Percentiles rank a stretch among this genome's conserved stretches.
phyloP scores from a whole-genome alignment of 2,888 invertebrate species.

The Belgica antarctica region DNA sequence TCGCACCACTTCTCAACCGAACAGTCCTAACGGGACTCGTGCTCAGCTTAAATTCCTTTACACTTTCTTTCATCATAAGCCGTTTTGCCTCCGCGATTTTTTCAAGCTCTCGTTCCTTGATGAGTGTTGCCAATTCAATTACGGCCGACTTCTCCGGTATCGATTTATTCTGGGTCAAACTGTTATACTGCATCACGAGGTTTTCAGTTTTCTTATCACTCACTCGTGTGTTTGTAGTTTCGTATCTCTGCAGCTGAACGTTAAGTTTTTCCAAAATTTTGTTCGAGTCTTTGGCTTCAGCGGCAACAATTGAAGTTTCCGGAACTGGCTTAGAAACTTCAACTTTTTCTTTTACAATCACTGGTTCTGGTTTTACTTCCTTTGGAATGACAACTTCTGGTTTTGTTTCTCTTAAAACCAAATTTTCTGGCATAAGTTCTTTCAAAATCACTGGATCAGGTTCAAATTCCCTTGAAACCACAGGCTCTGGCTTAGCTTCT shows the following conservation, averaged over 20 bases:
- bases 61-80: not conserved
- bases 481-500: too few species aligned
- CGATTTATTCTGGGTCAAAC: not conserved
- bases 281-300: constrained; percentile 36
- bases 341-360: not conserved
- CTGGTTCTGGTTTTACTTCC: not conserved
- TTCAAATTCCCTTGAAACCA: too few species aligned
- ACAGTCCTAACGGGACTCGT: not conserved
- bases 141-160: not conserved
- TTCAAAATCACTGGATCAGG: too few species aligned
- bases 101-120: constrained; percentile 37
- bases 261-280: constrained; percentile 39
- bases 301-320: too few species aligned
- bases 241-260: constrained; percentile 14
- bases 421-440: too few species aligned
- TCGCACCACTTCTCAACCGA: not conserved
- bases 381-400: not conserved
- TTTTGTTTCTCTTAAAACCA: not conserved
- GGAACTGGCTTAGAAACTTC: too few species aligned
- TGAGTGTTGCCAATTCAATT: constrained; percentile 13
- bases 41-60: not conserved
- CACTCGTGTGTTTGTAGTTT: not conserved
- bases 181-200: not conserved
- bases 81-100: not conserved
- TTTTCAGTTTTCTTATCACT: not conserved